Conservation (phyloP, 2,113 vertebrate species). For the Tympanuchus pallidicinctus region DNA sequence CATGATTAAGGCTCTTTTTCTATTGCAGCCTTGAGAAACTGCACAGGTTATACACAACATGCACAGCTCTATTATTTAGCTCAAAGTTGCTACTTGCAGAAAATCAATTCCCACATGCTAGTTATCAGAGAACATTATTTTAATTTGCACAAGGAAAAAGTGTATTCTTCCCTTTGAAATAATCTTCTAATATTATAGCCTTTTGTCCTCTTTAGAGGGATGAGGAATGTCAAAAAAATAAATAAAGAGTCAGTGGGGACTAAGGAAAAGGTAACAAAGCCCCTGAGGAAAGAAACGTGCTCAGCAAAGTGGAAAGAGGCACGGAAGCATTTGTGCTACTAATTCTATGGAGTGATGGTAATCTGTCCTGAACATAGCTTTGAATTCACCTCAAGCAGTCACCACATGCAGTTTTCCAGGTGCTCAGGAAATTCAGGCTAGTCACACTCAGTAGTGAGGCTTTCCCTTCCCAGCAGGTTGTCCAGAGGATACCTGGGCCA, state of each 20-base stretch:
- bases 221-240: not conserved
- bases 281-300: accelerated
- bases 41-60: not conserved
- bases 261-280: not conserved
- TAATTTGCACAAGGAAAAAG: slow-evolving; percentile 7
- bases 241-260: not conserved
- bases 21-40: not conserved
- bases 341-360: not conserved
- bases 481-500: accelerated
- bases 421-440: not conserved
- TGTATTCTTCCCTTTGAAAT: not conserved
- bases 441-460: not conserved
- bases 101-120: slow-evolving; percentile 24
- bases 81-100: slow-evolving; percentile 23
- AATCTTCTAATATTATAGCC: not conserved
- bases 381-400: not conserved
- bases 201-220: not conserved
- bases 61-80: not conserved
- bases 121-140: slow-evolving; percentile 20
- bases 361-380: not conserved
- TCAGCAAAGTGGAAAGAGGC: not conserved
- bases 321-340: not conserved
- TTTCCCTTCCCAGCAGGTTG: not conserved
- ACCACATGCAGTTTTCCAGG: not conserved
- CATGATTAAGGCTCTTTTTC: slow-evolving; percentile 26